Evolutionary conservation across 2,888 invertebrate species (phyloP), one percentile per base, ranked within the genome.

Genomic region (Trachelus tabidus): DNA sequence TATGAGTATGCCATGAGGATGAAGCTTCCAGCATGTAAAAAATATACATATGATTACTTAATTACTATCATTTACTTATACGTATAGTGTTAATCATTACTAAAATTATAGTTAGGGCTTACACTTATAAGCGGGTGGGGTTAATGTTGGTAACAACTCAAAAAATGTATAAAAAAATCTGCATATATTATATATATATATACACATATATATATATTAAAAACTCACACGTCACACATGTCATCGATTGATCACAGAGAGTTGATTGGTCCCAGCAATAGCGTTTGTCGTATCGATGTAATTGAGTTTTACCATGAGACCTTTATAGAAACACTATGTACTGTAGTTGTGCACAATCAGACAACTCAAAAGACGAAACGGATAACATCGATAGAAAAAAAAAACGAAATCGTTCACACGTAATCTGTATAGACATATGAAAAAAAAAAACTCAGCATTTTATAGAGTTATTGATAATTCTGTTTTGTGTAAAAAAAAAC

Each of bases 101-200:
- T 40, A 15, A 40, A 40, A 15, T 15, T 85, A 84, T 68, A 77
- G 75, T 79, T 84, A 87, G 84, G 82, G 82, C 79, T 82, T 83
- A 81, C 75, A 81, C 79, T 78, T 81, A 80, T 77, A 80, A 85
- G 80, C 76, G 85, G 85, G 82, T 85, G 80, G 81, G 84, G 84
- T 83, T 84, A 84, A 84, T 79, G 78, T 85, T 85, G 80, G 82
- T 82, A 71, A 83, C 80, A 83, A 85, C 83, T 81, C 80, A 85
- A 40, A 84, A 83, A 83, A 79, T 80, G 83, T 81, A 83, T 82
- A 84, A 83, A 83, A 84, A 85, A 83, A 84, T 85, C 82, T 84
- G 79, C 75, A 78, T 73, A 81, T 76, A 77, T 40, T 40, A 40
- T 40, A 40, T 40, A 40, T 15, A 37, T 37, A 37, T 40, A 40